A percentile compares a stretch with the other conserved stretches of the same genome.
Evolutionary conservation across 2,113 vertebrate species (phyloP).

Genomic region (Scolopax mira): DNA sequence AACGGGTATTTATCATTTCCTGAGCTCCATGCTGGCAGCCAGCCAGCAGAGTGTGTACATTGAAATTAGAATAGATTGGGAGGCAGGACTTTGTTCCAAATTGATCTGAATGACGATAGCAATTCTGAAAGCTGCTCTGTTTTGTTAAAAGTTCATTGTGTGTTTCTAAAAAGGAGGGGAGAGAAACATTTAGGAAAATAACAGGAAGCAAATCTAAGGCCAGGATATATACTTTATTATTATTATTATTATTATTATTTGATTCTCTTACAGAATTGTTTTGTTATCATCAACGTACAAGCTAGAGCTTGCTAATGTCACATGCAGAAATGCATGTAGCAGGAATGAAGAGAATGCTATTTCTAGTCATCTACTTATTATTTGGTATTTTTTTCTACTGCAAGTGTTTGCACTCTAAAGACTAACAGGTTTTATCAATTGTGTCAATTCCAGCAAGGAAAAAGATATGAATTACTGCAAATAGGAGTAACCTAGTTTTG

Average conservation of each 20-base stretch:
- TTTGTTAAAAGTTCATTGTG: conserved; percentile 53
- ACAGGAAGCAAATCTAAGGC: conserved; percentile 33
- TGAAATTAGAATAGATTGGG: conserved; percentile 70
- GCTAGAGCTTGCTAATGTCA: background rate
- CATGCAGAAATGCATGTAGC: background rate
- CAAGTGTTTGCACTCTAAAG: background rate
- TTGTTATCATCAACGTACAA: background rate
- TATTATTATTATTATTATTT: background rate
- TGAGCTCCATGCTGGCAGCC: conserved; percentile 60
- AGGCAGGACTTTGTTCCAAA: conserved; percentile 57
- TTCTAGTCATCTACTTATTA: conserved; percentile 10
- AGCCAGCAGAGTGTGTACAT: conserved; percentile 58
- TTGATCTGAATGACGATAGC: conserved; percentile 61
- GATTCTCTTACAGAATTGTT: background rate
- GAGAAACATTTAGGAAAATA: conserved; percentile 47
- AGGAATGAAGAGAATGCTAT: conserved; percentile 11
- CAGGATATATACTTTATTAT: background rate
- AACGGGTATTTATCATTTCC: conserved; percentile 64
- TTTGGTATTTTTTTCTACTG: background rate
- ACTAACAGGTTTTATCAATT: background rate
- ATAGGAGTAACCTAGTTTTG: background rate
- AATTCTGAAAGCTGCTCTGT: conserved; percentile 43
- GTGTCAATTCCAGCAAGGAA: background rate
- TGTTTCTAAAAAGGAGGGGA: conserved; percentile 15
- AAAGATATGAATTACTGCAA: background rate